A percentile compares a stretch with the other conserved stretches of the same genome.
These are phyloP conservation scores for Zygaena filipendulae DNA, from an alignment of 2,888 invertebrate genomes.

Conservation along the genomic window DNA sequence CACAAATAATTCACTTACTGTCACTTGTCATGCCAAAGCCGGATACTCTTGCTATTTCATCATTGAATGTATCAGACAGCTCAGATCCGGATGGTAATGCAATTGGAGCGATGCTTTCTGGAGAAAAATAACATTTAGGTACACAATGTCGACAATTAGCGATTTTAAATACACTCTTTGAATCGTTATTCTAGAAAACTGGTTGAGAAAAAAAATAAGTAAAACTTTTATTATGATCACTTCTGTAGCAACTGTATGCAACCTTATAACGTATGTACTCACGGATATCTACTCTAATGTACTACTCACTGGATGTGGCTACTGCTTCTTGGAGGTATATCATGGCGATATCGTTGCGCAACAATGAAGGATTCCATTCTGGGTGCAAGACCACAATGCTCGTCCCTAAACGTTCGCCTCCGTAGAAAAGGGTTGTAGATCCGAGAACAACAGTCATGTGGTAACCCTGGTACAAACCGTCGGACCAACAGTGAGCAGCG, in stretches of 20 bases:
- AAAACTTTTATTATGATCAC: too few relatives aligned
- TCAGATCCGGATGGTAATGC: not conserved
- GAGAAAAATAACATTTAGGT: not conserved
- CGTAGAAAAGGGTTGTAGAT: constrained; percentile 27
- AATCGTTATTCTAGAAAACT: too few relatives aligned
- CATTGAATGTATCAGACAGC: not conserved
- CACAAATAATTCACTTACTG: not conserved
- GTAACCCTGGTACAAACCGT: constrained; percentile 30
- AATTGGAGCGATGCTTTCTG: not conserved
- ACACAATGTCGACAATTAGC: too few relatives aligned
- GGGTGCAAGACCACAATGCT: constrained; percentile 26
- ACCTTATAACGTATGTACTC: too few relatives aligned
- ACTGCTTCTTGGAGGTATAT: constrained; percentile 21
- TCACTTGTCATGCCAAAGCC: not conserved
- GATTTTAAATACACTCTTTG: too few relatives aligned
- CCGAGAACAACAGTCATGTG: constrained; percentile 34
- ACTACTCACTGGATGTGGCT: constrained; percentile 22
- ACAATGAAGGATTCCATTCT: constrained; percentile 24
- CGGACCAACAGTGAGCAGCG: constrained; percentile 29
- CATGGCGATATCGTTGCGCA: constrained; percentile 34
- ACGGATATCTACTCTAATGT: too few relatives aligned
- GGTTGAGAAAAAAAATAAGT: too few relatives aligned
- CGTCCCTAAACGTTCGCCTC: constrained; percentile 28
- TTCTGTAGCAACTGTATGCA: too few relatives aligned
- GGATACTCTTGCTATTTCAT: not conserved